A percentile compares a stretch with the other conserved stretches of the same genome.
Conservation (phyloP, 2,888 invertebrate species). For the Pardosa pseudoannulata region DNA sequence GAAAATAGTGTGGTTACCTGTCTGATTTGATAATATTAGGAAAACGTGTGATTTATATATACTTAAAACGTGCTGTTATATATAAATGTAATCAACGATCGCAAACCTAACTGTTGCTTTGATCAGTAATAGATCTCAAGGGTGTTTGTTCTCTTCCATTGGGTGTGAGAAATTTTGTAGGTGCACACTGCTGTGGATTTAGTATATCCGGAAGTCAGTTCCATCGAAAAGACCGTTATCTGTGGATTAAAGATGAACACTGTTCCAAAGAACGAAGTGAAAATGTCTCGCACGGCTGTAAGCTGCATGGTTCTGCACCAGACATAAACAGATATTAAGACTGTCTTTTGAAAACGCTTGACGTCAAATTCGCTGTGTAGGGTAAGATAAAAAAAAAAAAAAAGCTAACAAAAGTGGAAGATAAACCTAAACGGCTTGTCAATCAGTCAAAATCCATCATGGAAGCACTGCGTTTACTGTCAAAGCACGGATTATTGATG, state of each 20-base stretch:
- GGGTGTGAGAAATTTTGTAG: neutral
- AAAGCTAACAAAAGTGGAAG: too few relatives aligned
- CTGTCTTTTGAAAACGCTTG: neutral
- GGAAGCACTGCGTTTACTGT: conserved; percentile 20
- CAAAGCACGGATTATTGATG: conserved; percentile 53
- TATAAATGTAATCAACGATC: too few relatives aligned
- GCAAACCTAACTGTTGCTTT: neutral
- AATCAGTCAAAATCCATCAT: conserved; percentile 39
- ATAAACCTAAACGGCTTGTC: conserved; percentile 25
- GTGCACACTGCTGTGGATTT: too few relatives aligned
- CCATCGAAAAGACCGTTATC: neutral
- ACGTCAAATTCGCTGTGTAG: neutral
- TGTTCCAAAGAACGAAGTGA: neutral
- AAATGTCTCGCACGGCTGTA: neutral
- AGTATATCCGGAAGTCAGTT: neutral
- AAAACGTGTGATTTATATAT: too few relatives aligned
- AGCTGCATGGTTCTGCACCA: neutral
- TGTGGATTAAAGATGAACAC: neutral
- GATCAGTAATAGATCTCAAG: neutral
- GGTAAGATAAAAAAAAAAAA: too few relatives aligned
- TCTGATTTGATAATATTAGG: too few relatives aligned
- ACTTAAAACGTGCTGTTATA: too few relatives aligned
- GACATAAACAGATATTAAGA: conserved; percentile 7
- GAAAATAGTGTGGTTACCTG: too few relatives aligned
- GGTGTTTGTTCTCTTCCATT: too few relatives aligned